Conservation (phyloP, 2,888 invertebrate species). For the Hecatera dysodea region DNA sequence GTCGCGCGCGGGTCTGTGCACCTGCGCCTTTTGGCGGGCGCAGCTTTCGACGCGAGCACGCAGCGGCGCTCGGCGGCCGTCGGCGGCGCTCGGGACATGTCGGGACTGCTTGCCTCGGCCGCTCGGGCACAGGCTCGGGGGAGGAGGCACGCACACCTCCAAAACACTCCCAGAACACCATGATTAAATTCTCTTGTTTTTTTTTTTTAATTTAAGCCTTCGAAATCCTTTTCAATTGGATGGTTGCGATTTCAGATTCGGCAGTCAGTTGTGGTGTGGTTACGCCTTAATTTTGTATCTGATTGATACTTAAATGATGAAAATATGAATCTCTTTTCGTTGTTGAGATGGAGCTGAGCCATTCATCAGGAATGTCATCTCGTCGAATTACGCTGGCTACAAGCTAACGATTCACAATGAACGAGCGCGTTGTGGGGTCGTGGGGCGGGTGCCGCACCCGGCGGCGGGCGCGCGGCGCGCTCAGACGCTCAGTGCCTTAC, state of each 20-base stretch:
- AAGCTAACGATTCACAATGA: constrained; percentile 31
- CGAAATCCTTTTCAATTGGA: too few relatives aligned
- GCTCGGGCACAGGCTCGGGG: not conserved
- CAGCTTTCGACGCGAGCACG: constrained; percentile 22
- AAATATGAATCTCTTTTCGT: not conserved
- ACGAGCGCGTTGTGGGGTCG: constrained; percentile 9
- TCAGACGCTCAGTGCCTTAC: constrained; percentile 83
- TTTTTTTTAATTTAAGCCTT: not conserved
- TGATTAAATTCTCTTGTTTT: not conserved
- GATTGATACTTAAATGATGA: not conserved
- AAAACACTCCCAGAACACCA: not conserved
- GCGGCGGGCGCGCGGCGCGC: constrained; percentile 2
- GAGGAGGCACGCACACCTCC: constrained; percentile 1
- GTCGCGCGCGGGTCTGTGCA: constrained; percentile 38
- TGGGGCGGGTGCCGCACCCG: constrained; percentile 23
- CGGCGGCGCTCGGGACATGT: constrained; percentile 23
- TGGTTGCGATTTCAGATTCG: not conserved
- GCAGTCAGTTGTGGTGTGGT: not conserved
- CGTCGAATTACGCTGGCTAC: constrained; percentile 6
- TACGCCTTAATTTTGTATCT: not conserved
- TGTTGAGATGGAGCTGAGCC: constrained; percentile 8
- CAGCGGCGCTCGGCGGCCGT: constrained; percentile 1
- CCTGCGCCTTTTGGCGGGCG: constrained; percentile 37
- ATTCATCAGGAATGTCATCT: constrained; percentile 9
- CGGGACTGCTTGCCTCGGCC: constrained; percentile 5